A percentile compares a stretch with the other conserved stretches of the same genome.
Conservation (phyloP, 2,797 vertebrate genomes). For the Schizothorax lantsangensis region DNA sequence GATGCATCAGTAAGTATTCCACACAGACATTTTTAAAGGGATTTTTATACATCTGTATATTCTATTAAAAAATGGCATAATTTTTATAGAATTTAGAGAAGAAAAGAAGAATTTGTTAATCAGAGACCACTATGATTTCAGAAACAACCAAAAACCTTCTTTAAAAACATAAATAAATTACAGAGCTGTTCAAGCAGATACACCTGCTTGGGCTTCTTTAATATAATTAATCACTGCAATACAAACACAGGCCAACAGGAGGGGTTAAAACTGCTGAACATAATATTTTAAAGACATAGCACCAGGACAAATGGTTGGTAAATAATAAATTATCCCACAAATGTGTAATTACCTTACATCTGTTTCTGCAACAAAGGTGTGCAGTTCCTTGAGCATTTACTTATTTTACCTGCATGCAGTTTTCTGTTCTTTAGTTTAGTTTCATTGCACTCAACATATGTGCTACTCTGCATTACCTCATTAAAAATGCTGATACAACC, state of each 20-base stretch:
- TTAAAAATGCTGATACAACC: neutral
- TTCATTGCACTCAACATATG: neutral
- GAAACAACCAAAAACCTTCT: neutral
- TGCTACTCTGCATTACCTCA: neutral
- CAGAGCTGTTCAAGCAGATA: neutral
- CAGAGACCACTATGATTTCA: neutral
- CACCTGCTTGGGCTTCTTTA: neutral
- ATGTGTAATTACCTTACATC: slow-evolving; percentile 20
- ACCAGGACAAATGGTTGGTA: slow-evolving; percentile 14
- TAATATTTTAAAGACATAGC: slow-evolving; percentile 19
- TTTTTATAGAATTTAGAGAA: neutral
- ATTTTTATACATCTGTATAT: neutral
- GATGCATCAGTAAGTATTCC: neutral
- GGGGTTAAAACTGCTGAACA: slow-evolving; percentile 4
- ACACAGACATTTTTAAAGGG: neutral
- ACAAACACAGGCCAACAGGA: slow-evolving; percentile 1
- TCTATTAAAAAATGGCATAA: neutral
- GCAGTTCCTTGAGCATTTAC: neutral
- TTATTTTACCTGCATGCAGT: neutral
- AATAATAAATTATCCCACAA: slow-evolving; percentile 7
- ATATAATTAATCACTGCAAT: slow-evolving; percentile 23
- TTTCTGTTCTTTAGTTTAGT: slow-evolving; percentile 1
- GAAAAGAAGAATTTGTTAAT: neutral
- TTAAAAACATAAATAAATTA: neutral
- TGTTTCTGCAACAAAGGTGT: slow-evolving; percentile 6